Evolutionary conservation across 2,113 vertebrate genomes (phyloP).

Genomic region (Ammodramus savannarum): DNA sequence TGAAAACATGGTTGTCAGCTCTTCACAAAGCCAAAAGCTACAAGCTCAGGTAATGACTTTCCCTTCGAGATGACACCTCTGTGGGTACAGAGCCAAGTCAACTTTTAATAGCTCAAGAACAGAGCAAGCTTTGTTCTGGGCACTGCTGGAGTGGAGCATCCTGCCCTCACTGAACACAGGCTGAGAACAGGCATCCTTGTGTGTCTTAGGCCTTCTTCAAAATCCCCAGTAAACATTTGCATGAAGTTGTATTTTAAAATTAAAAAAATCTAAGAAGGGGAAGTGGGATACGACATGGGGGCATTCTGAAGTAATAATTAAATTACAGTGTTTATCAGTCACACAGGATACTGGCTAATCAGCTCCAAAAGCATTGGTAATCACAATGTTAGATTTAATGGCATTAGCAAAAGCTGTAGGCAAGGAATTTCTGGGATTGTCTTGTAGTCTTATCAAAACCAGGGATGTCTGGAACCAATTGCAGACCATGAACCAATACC

Average conservation of each 20-base stretch:
- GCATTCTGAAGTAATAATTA: constrained; percentile 21
- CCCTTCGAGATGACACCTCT: neutral
- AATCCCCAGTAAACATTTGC: neutral
- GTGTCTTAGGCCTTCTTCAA: neutral
- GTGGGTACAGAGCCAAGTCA: neutral
- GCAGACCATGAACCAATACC: constrained; percentile 31
- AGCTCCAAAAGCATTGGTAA: neutral
- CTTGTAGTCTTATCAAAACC: constrained; percentile 50
- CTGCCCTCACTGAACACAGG: neutral
- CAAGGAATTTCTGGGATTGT: constrained; percentile 42
- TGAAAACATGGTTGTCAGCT: neutral
- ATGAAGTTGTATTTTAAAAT: neutral
- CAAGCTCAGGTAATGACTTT: neutral
- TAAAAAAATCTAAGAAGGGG: neutral
- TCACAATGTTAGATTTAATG: constrained; percentile 20
- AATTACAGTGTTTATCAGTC: constrained; percentile 8
- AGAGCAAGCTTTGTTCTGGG: neutral
- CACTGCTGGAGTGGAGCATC: neutral
- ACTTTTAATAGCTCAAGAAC: neutral
- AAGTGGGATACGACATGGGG: neutral
- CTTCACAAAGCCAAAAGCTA: constrained; percentile 7
- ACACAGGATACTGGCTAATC: constrained; percentile 11
- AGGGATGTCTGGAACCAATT: constrained; percentile 62
- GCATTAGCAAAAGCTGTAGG: constrained; percentile 48
- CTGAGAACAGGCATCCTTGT: neutral